Evolutionary conservation across 2,888 invertebrate genomes (phyloP).

Genomic region (Alloplasta piceator): DNA sequence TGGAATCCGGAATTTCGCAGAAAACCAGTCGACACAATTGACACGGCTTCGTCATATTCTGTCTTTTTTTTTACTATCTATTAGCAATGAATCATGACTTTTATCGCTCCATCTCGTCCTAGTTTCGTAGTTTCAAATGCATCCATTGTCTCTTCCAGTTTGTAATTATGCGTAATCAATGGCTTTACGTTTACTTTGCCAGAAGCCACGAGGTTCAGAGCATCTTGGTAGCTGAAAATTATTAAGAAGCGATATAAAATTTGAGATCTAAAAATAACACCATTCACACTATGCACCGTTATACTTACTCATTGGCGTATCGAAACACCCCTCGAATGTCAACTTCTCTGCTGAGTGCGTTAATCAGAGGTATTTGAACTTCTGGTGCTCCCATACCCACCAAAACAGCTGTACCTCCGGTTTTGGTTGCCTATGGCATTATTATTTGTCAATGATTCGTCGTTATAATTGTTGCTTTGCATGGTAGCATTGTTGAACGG

Average conservation of each 20-base stretch:
- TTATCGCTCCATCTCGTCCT: slow-evolving; percentile 90
- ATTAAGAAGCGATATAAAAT: too few relatives aligned
- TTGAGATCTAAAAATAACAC: slow-evolving; percentile 1
- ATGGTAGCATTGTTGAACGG: too few relatives aligned
- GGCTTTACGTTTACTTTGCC: slow-evolving; percentile 92
- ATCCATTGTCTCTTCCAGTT: slow-evolving; percentile 89
- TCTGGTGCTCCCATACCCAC: slow-evolving; percentile 94
- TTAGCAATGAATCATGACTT: slow-evolving; percentile 93
- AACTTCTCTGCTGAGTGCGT: slow-evolving; percentile 92
- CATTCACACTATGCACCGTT: slow-evolving; percentile 7
- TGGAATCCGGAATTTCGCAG: too few relatives aligned
- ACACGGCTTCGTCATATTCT: not conserved
- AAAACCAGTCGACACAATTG: too few relatives aligned
- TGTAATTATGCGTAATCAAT: slow-evolving; percentile 93
- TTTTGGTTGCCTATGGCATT: slow-evolving; percentile 89
- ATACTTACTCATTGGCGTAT: slow-evolving; percentile 93
- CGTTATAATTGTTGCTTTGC: not conserved
- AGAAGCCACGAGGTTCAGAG: slow-evolving; percentile 90
- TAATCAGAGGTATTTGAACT: slow-evolving; percentile 91
- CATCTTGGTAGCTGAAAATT: slow-evolving; percentile 89
- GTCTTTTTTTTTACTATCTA: slow-evolving; percentile 16
- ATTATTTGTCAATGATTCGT: too few relatives aligned
- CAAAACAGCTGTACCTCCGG: slow-evolving; percentile 93
- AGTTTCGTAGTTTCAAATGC: slow-evolving; percentile 93
- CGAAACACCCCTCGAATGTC: slow-evolving; percentile 97